Evolutionary conservation across 2,797 vertebrate species (phyloP), one percentile per base, ranked within the genome.

Genomic region (Ctenopoma kingsleyae): DNA sequence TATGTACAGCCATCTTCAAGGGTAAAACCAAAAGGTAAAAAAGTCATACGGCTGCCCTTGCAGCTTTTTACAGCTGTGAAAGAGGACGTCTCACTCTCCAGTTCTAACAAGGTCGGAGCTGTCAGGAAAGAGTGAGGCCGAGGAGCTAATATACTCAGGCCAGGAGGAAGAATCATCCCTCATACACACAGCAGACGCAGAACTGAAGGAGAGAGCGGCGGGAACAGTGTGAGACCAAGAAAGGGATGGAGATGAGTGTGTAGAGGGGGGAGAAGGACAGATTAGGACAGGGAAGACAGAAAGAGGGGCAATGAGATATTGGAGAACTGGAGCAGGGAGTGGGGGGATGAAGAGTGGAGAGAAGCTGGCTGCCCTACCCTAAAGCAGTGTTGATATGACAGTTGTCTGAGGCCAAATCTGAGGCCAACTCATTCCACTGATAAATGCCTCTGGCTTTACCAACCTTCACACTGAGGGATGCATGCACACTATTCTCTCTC

Each of bases 41-140:
- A 68, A 81, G 50, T 51, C 50, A 19, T 60, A 49, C 66, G 77
- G 75, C 71, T 77, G 76, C 72, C 87, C 65, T 84, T 71, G 78
- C 73, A 64, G 80, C 32, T 78, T 81, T 65, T 55, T 86, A 81
- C 43, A 43, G 80, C 80, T 88, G 78, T 74, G 76, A 84, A 83
- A 79, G 74, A 83, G 85, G 87, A 91, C 71, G 75, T 92, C 87
- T 94, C 81, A 89, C 86, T 92, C 83, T 90, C 61, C 53, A 69
- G 82, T 79, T 87, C 83, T 89, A 92, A 92, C 92, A 90, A 93
- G 92, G 92, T 93, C 89, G 86, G 53, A 86, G 82, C 89, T 91
- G 91, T 90, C 90, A 85, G 84, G 63, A 76, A 82, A 85, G 86
- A 89, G 84, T 85, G 87, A 90, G 82, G 83, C 87, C 43, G 58